Evolutionary conservation across 35 echinoderm and acorn worm genomes (phyloP).

Genomic region (Heliocidaris erythrogramma): DNA sequence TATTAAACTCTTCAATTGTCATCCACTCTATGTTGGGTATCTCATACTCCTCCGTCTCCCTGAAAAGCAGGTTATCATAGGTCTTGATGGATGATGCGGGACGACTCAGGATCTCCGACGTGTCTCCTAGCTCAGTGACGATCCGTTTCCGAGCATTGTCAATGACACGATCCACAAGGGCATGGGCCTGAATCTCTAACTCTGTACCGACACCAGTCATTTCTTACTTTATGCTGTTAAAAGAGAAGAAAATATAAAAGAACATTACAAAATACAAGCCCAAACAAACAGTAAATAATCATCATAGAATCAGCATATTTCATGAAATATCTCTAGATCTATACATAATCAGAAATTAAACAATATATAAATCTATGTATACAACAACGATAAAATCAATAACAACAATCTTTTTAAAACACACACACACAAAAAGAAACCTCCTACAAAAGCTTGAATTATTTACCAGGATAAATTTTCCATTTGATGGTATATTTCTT

Average conservation of each 20-base stretch:
- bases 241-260: background rate
- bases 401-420: no score
- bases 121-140: conserved; percentile 65
- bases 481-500: no score
- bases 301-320: no score
- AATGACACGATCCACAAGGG: conserved; percentile 86
- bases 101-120: conserved; percentile 52
- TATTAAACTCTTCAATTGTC: conserved; percentile 79
- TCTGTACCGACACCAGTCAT: conserved; percentile 43
- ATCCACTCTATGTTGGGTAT: conserved; percentile 92
- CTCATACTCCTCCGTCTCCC: conserved; percentile 81
- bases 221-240: background rate
- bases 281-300: no score
- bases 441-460: no score
- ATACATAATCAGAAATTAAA: no score
- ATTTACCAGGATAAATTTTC: no score
- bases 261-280: no score
- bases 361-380: no score
- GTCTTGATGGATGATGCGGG: conserved; percentile 76
- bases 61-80: conserved; percentile 77
- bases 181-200: conserved; percentile 76
- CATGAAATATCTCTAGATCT: no score
- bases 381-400: no score
- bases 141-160: conserved; percentile 86
- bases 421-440: no score